Conservation (phyloP, 2,797 vertebrate genomes). For the Nyctalus aviator region DNA sequence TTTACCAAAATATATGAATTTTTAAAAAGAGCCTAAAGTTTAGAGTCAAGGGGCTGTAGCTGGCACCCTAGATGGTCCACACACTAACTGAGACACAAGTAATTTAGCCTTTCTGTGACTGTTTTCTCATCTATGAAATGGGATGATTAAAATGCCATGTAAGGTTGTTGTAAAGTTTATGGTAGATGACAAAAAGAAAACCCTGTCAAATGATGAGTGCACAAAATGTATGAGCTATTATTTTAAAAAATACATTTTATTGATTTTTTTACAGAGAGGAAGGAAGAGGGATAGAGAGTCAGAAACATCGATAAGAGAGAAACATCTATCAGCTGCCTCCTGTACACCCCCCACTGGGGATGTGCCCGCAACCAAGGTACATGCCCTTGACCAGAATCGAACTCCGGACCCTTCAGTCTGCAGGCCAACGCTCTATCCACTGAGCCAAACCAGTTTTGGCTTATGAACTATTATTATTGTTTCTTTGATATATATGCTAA, state of each 20-base stretch:
- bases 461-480: background rate
- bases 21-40: background rate
- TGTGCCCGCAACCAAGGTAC: no score
- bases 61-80: background rate
- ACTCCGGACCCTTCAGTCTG: no score
- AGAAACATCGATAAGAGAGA: no score
- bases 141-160: background rate
- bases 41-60: background rate
- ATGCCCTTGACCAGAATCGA: no score
- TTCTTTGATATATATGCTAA: constrained; percentile 32
- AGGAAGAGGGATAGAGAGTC: no score
- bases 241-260: background rate
- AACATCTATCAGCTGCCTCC: no score
- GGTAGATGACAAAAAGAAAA: background rate
- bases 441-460: no score
- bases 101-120: background rate
- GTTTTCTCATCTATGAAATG: constrained; percentile 39
- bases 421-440: no score
- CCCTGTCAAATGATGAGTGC: background rate
- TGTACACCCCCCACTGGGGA: no score
- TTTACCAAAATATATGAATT: background rate
- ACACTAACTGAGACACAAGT: background rate
- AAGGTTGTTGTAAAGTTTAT: background rate
- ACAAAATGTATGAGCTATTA: background rate
- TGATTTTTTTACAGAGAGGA: no score